A percentile compares a stretch with the other conserved stretches of the same genome.
Evolutionary conservation across 2,797 vertebrate species (phyloP).

Genomic region (Sebastes trivittatus): DNA sequence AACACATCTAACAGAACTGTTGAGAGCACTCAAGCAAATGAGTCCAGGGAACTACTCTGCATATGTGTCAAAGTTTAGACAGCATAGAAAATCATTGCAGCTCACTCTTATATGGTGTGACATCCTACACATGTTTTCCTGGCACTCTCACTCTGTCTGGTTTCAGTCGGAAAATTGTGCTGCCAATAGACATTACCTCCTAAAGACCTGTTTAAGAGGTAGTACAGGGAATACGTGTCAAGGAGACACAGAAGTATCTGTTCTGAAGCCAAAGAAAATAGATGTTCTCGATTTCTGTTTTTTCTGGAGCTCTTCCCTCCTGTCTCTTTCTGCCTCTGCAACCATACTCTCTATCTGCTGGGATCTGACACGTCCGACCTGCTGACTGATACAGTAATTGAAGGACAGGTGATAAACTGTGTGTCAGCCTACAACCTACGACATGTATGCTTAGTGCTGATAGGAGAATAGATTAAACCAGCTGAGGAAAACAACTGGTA

Average conservation of each 20-base stretch:
- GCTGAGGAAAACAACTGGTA: neutral
- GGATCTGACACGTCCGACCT: constrained; percentile 21
- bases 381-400: constrained; percentile 42
- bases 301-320: constrained; percentile 7
- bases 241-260: neutral
- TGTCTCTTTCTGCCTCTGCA: neutral
- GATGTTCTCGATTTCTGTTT: constrained; percentile 12
- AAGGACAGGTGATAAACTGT: constrained; percentile 46
- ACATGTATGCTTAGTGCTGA: constrained; percentile 21
- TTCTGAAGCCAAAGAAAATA: constrained; percentile 19
- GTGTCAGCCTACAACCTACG: neutral
- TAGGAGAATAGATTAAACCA: constrained; percentile 30
- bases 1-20: constrained; percentile 42
- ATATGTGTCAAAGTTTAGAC: constrained; percentile 39
- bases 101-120: constrained; percentile 32
- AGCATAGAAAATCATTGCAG: constrained; percentile 23
- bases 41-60: constrained; percentile 43
- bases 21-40: constrained; percentile 41
- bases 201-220: constrained; percentile 16
- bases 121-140: constrained; percentile 41
- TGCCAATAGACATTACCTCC: constrained; percentile 49
- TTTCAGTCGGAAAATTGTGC: constrained; percentile 25
- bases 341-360: neutral
- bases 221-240: constrained; percentile 8
- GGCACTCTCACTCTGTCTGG: constrained; percentile 13